These are phyloP conservation scores for Chloropsis cyanopogon DNA, from an alignment of 2,113 vertebrate species.

Conservation along the genomic window DNA sequence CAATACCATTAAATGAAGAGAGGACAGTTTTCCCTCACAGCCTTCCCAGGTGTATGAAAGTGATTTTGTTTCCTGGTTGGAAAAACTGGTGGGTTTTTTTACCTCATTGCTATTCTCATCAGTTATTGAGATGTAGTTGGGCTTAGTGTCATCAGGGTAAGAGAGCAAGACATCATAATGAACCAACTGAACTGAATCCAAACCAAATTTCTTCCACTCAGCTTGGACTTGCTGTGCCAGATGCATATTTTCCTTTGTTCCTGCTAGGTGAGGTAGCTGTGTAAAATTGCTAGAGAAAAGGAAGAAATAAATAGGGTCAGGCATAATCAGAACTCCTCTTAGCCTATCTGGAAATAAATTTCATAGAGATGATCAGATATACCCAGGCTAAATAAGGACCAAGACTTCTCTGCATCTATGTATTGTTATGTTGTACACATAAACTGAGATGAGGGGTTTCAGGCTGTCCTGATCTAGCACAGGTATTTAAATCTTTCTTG, in stretches of 20 bases:
- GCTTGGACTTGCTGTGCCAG: slow-evolving; percentile 85
- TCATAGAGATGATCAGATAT: not conserved
- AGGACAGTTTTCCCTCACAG: not conserved
- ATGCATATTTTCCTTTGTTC: slow-evolving; percentile 83
- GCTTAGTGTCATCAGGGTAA: slow-evolving; percentile 83
- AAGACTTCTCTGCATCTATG: not conserved
- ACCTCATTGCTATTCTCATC: slow-evolving; percentile 86
- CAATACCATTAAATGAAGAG: not conserved
- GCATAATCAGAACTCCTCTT: not conserved
- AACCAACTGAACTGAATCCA: slow-evolving; percentile 87
- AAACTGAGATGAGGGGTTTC: not conserved
- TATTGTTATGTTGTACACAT: not conserved
- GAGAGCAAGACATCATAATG: slow-evolving; percentile 93
- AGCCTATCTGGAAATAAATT: not conserved
- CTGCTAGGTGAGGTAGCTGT: slow-evolving; percentile 88
- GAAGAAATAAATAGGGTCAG: not conserved
- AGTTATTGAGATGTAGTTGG: slow-evolving; percentile 89
- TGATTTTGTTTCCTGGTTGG: not conserved
- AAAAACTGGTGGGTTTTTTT: not conserved
- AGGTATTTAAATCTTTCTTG: not conserved
- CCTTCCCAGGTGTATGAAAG: not conserved
- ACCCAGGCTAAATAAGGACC: not conserved
- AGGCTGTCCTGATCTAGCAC: not conserved
- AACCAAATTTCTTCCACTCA: slow-evolving; percentile 88
- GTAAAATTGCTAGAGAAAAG: slow-evolving; percentile 87